Evolutionary conservation across 2,888 invertebrate genomes (phyloP), one percentile per base, ranked within the genome.

Genomic region (Cephus sareptanus): DNA sequence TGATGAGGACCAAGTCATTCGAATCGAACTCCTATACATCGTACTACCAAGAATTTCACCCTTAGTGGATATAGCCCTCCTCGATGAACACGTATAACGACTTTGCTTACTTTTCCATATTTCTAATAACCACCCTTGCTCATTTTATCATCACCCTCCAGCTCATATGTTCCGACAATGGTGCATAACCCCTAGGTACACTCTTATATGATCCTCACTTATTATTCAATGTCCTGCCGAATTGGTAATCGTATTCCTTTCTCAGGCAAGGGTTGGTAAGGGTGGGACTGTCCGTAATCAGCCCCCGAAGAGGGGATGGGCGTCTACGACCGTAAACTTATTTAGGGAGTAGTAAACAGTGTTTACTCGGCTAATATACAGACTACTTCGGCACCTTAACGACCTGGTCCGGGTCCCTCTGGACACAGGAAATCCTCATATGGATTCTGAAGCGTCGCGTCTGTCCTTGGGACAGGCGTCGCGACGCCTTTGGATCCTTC

Each of bases 301-400:
- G 9, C 56, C 56, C 56, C 23, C 6, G 23, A 56, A 23, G 23
- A 23, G 56, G 56, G 56, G 56, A 15, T 56, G 56, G 56, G 23
- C 56, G 56, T 56, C 56, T 70, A 74, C 79, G 83, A 79, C 75
- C 84, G 81, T 86, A 87, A 87, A 86, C 84, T 87, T 87, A 86
- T 88, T 87, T 85, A 85, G 82, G 79, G 83, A 83, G 87, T 83
- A 86, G 84, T 88, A 85, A 87, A 88, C 87, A 86, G 85, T 87
- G 86, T 87, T 88, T 87, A 87, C 87, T 85, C 82, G 85, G 84
- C 84, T 81, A 81, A 87, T 85, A 88, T 56, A 87, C 86, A 70
- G 81, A 81, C 81, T 80, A 87, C 83, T 86, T 84, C 79, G 85
- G 71, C 78, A 83, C 83, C 86, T 87, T 87, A 87, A 87, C 83